Base-by-base conservation (phyloP, 2,888 invertebrate genomes). In the Drosophila borealis region DNA sequence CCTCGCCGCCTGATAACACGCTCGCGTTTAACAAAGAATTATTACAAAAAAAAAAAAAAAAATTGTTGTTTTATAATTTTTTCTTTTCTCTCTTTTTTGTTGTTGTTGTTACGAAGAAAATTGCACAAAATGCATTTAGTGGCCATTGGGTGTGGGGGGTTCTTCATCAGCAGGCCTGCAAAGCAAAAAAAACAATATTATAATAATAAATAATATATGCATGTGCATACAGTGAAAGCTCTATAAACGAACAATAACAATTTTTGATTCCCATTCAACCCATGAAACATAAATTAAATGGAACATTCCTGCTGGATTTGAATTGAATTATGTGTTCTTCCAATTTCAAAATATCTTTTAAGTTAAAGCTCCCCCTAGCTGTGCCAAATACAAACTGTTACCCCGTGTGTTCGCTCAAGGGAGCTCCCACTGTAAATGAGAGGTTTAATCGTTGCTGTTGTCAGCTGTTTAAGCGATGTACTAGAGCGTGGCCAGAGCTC, bases 111-210 rank as follows among this genome's bases (percentile, higher is more conserved):
- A 73, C 51, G 70, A 81, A 81, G 76, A 77, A 87, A 87, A 88
- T 81, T 88, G 84, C 89, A 90, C 89, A 65, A 88, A 89, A 81
- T 88, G 89, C 87, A 74, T 53, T 83, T 70, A 42, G 63, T 57
- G 64, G 57, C 64, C 63, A 51, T 17, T 56, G 46, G 48, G 54
- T 63, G 60, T 34, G 36, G 50, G 21, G 44, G 44, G 53, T 68
- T 59, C 73, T 77, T 69, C 88, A 89, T 90, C 91, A 90, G 89
- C 90, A 90, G 65, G 90, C 90, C 90, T 90, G 79, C 29, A 72
- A 78, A 70, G 62, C 61, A 37, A 56, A 72, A 17, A 45, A 42
- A 57, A 57, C 25, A 59, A 72, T 60, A 14, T 14, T 44, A 44
- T 36, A 36, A 34, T 65, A 42, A 8, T 8, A 21, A 21, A 21